Evolutionary conservation across 2,113 vertebrate genomes (phyloP), one percentile per base, ranked within the genome.

Genomic region (Tragulus kanchil): DNA sequence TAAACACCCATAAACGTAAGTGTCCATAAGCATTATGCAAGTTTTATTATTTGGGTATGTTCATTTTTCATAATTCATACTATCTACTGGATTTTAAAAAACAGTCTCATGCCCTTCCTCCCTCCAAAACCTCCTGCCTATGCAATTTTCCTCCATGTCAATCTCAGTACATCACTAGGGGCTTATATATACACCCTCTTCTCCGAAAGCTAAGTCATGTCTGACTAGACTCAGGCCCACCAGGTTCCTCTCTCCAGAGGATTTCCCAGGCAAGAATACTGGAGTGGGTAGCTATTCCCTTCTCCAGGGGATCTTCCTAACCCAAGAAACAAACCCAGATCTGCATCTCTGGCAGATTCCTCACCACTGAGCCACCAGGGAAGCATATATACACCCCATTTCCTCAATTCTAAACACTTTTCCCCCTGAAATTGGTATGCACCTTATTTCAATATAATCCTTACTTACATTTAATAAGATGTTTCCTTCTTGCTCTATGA

Each of bases 391-490:
- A 54, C 48, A 85, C 12, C 12, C 16, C 58, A 90, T 77, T 84
- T 90, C 23, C 50, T 77, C 54, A 8, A 86, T 89, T 87, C 73
- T 85, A 87, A 65, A 67, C 3, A 61, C 5, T 1, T 69, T 31
- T 56, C 67, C 65, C 15, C 25, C 65, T 84, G 6, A 75, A 95
- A 87, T 7, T 89, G 16, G 31, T 89, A 90, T 81, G 9, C 3
- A 91, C 28, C 26, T 81, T 94, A 36, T 36, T 36, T 36, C 36
- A 36, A 36, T 36, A 45, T 82, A 94, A 86, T 84, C 45, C 28
- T 73, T 75, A 3, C 28, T 90, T 73, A 67, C 89, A 75, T 87
- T 94, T 93, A 96, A 93, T 61, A 65, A 96, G 88, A 78, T 58
- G 15, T 67, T 65, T 73, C 50, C 65, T 83, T 93, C 54, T 56